phyloP scores from a whole-genome alignment of 2,797 vertebrate species.

The Rhinichthys osculus region DNA sequence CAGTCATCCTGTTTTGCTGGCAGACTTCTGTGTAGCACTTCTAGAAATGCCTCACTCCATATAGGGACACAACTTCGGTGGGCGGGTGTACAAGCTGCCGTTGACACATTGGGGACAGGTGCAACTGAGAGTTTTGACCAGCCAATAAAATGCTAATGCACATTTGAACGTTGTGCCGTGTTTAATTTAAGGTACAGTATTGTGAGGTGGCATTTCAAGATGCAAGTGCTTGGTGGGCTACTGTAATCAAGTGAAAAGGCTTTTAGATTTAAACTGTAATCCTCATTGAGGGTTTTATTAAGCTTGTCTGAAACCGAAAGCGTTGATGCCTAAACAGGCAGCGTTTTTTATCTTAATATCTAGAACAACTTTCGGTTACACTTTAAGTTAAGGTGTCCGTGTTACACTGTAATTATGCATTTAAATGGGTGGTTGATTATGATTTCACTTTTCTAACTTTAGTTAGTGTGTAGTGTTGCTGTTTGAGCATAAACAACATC shows the following conservation, averaged over 20 bases:
- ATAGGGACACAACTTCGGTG: conserved; percentile 74
- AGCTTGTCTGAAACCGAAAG: neutral
- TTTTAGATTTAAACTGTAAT: conserved; percentile 5
- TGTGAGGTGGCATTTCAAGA: neutral
- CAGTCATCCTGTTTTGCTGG: conserved; percentile 66
- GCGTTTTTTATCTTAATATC: neutral
- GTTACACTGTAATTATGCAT: too few relatives aligned
- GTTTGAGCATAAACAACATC: too few relatives aligned
- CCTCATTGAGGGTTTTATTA: neutral
- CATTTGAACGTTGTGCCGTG: conserved; percentile 47
- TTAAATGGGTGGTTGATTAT: too few relatives aligned
- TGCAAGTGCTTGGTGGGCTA: neutral
- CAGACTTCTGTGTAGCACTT: conserved; percentile 65
- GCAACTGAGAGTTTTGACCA: conserved; percentile 71
- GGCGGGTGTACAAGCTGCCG: conserved; percentile 66
- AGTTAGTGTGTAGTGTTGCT: too few relatives aligned
- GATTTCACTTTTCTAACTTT: too few relatives aligned
- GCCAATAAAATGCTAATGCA: conserved; percentile 65
- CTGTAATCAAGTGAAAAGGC: neutral
- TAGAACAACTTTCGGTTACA: too few relatives aligned
- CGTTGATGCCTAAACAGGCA: neutral
- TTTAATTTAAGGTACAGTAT: conserved; percentile 49
- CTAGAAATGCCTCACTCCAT: conserved; percentile 75
- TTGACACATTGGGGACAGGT: conserved; percentile 78
- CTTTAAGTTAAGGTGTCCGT: too few relatives aligned